These are phyloP conservation scores for Lophius americanus DNA, from an alignment of 2,797 vertebrate species.

Conservation along the genomic window DNA sequence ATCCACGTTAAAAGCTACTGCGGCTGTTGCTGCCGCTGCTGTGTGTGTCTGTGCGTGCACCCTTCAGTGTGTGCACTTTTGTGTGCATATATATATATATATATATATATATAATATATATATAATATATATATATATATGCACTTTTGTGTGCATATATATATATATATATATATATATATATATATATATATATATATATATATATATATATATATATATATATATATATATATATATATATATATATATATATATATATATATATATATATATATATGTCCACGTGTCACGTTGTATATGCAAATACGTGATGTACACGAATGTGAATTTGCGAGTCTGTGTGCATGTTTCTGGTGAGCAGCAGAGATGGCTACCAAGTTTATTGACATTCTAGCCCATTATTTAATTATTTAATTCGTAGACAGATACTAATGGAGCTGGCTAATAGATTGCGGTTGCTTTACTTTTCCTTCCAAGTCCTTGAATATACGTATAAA, in stretches of 20 bases:
- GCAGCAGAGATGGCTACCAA: conserved; percentile 66
- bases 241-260: too few species aligned
- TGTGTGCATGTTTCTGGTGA: conserved; percentile 45
- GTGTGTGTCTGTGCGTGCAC: conserved; percentile 21
- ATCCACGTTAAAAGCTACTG: conserved; percentile 88
- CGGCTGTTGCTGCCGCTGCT: conserved; percentile 68
- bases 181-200: too few species aligned
- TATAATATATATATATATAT: too few species aligned
- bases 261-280: too few species aligned
- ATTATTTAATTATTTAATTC: conserved; percentile 88
- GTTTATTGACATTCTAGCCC: conserved; percentile 84
- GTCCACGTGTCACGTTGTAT: conserved; percentile 13
- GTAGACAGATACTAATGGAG: conserved; percentile 86
- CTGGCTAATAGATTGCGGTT: conserved; percentile 84
- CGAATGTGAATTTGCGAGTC: conserved; percentile 30
- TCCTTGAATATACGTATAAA: conserved; percentile 80
- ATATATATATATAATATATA: too few species aligned
- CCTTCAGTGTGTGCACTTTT: neutral
- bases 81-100: neutral
- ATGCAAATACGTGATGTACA: conserved; percentile 42
- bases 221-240: too few species aligned
- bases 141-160: too few species aligned
- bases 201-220: too few species aligned
- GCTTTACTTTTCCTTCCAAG: conserved; percentile 70
- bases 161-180: too few species aligned